These are phyloP conservation scores for Turnix velox DNA, from an alignment of 2,113 vertebrate genomes.

Conservation along the genomic window DNA sequence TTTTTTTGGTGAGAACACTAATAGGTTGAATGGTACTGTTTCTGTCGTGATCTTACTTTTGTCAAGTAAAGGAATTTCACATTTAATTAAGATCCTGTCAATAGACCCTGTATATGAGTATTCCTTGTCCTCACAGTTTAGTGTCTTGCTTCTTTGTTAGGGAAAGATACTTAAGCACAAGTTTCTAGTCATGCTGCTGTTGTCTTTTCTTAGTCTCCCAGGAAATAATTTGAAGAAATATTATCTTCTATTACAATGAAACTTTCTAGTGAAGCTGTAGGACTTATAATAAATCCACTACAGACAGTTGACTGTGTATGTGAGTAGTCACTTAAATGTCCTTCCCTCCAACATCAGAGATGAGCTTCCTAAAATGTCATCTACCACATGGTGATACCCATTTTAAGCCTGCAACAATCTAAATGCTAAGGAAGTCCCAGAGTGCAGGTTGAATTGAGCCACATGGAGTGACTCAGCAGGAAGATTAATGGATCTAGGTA, in stretches of 20 bases:
- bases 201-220: neutral
- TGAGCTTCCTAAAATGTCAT: conserved; percentile 32
- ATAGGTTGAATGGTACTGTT: neutral
- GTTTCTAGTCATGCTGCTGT: neutral
- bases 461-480: conserved; percentile 34
- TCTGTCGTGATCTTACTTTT: too few relatives aligned
- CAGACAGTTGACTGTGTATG: neutral
- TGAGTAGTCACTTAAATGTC: neutral
- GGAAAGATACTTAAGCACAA: neutral
- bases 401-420: conserved; percentile 40
- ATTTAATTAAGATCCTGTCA: neutral
- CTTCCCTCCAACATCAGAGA: neutral
- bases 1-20: neutral
- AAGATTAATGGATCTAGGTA: conserved; percentile 38
- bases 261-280: neutral
- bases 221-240: neutral
- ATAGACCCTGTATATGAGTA: neutral
- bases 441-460: conserved; percentile 37
- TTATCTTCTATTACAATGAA: neutral
- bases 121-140: neutral
- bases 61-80: neutral
- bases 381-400: conserved; percentile 46
- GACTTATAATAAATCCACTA: neutral
- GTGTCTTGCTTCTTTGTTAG: neutral
- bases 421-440: conserved; percentile 54